phyloP scores from a whole-genome alignment of 1,140 invertebrate species.

The Saccostrea cuccullata region DNA sequence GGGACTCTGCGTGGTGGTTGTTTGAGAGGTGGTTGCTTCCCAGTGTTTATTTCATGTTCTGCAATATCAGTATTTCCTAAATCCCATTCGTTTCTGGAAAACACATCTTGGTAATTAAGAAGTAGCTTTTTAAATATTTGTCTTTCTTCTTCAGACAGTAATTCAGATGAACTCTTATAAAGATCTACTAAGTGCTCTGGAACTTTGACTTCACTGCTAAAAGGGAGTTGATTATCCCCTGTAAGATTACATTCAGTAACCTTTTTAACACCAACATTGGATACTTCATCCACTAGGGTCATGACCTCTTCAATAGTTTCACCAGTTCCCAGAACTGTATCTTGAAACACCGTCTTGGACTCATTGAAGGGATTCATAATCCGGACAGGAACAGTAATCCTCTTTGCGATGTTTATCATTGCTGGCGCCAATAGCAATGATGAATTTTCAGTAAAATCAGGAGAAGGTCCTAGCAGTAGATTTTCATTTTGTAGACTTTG shows the following conservation, averaged over 20 bases:
- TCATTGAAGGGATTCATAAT: neutral
- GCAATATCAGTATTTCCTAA: neutral
- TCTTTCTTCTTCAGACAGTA: conserved; percentile 7
- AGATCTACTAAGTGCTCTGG: conserved; percentile 14
- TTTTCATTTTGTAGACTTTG: neutral
- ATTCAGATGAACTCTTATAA: neutral
- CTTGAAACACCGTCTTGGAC: neutral
- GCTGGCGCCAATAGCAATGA: conserved; percentile 53
- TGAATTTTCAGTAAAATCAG: neutral
- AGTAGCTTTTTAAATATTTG: neutral
- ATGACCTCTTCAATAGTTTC: neutral
- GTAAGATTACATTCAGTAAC: neutral
- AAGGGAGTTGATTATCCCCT: neutral
- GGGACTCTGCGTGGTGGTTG: conserved; percentile 34
- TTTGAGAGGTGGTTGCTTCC: neutral
- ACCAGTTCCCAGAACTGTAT: neutral
- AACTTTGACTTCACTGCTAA: conserved; percentile 27
- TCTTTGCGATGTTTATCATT: neutral
- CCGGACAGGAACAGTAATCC: neutral
- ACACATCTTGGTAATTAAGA: neutral
- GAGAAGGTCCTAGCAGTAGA: neutral
- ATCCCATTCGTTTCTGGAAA: neutral
- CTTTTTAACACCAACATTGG: neutral
- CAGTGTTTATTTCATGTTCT: conserved; percentile 12
- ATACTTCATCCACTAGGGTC: neutral